These are phyloP conservation scores for Ophraella communa DNA, from an alignment of 2,888 invertebrate species.

Conservation along the genomic window DNA sequence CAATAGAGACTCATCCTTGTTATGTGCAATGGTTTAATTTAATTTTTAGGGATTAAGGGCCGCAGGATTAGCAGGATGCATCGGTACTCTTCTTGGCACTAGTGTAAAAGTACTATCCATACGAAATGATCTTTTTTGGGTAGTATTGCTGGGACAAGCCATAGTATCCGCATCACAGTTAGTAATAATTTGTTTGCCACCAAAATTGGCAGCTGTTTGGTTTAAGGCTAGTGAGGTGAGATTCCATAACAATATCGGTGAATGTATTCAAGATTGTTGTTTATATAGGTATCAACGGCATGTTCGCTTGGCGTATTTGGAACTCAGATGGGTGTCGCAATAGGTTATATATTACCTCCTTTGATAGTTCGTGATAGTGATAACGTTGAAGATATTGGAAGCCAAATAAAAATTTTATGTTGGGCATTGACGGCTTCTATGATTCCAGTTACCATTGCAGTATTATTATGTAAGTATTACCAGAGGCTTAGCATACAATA, in stretches of 20 bases:
- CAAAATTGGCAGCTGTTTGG: conserved; percentile 93
- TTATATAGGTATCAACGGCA: conserved; percentile 64
- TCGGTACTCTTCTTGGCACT: conserved; percentile 85
- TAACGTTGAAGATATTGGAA: conserved; percentile 47
- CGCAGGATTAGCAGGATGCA: conserved; percentile 78
- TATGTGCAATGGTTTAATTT: no score
- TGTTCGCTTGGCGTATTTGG: conserved; percentile 77
- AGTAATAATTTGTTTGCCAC: conserved; percentile 89
- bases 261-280: background rate
- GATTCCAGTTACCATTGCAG: conserved; percentile 55
- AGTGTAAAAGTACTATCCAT: conserved; percentile 90
- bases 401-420: conserved; percentile 62
- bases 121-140: conserved; percentile 79
- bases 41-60: conserved; percentile 80
- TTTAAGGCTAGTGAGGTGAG: conserved; percentile 89
- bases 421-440: conserved; percentile 64
- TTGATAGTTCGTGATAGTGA: conserved; percentile 57
- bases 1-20: no score
- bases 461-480: conserved; percentile 39
- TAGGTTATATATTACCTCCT: conserved; percentile 75
- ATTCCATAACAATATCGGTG: background rate
- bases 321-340: conserved; percentile 71
- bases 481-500: no score
- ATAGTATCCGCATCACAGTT: conserved; percentile 86
- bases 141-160: conserved; percentile 87